These are phyloP conservation scores for Cladopsammia gracilis DNA, from an alignment of 64 coral and sea anemone species.

Conservation along the genomic window DNA sequence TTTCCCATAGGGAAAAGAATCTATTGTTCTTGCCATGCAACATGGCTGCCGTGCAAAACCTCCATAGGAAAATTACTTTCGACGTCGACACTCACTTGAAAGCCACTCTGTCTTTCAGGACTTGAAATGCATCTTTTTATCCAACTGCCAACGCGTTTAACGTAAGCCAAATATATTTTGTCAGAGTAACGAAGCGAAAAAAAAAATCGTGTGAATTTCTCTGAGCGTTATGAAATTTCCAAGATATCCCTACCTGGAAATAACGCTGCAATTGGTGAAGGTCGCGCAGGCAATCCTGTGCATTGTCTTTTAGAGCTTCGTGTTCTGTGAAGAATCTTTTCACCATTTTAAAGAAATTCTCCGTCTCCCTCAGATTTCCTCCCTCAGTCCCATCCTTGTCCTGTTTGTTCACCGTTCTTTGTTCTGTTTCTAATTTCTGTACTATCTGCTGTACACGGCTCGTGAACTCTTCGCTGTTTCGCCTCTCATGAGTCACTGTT, in stretches of 20 bases:
- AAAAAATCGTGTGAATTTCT: no score
- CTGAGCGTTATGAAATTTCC: no score
- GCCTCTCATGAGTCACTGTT: not conserved
- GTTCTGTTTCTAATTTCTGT: constrained; percentile 7
- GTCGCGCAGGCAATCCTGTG: constrained; percentile 6
- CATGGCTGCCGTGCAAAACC: no score
- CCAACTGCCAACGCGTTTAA: no score
- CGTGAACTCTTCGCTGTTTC: constrained; percentile 21
- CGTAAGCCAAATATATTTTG: no score
- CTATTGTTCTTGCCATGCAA: no score
- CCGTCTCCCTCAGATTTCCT: not conserved
- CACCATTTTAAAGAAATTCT: constrained; percentile 36
- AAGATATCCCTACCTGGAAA: not conserved
- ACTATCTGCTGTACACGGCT: constrained; percentile 35
- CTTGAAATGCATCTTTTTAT: no score
- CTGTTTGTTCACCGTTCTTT: not conserved
- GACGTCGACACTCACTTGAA: no score
- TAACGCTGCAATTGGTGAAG: not conserved
- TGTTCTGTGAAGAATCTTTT: constrained; percentile 21
- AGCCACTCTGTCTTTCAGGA: no score
- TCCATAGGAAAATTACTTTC: no score
- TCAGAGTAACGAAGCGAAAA: no score
- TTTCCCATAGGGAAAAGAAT: no score
- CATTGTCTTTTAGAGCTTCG: constrained; percentile 13
- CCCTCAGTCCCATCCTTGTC: not conserved